Evolutionary conservation across 2,888 invertebrate species (phyloP), one percentile per base, ranked within the genome.

Genomic region (Ochropleura plecta): DNA sequence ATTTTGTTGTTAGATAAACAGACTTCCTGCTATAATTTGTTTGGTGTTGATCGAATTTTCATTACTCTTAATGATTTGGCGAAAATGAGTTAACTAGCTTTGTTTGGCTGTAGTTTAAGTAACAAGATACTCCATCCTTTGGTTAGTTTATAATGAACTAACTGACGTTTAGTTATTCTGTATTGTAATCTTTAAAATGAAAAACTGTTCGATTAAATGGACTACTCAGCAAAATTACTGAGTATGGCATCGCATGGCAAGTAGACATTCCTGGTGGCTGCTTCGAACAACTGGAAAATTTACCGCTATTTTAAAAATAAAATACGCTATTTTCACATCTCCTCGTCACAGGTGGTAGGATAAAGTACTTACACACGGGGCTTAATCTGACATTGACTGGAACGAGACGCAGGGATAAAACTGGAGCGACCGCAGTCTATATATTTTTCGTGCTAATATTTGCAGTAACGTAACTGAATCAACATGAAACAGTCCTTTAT

Each of bases 311-410:
- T 84, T 75, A 78, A 86, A 88, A 90, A 88, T 86, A 84, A 83
- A 90, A 87, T 83, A 66, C 78, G 66, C 82, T 85, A 83, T 87
- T 89, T 85, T 85, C 86, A 81, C 82, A 81, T 78, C 82, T 79
- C 85, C 73, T 79, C 80, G 90, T 87, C 91, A 90, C 92, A 92
- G 93, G 92, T 92, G 92, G 87, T 82, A 66, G 91, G 89, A 90
- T 90, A 90, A 93, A 90, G 87, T 88, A 89, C 91, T 90, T 90
- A 90, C 88, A 88, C 86, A 83, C 82, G 88, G 84, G 85, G 90
- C 88, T 93, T 92, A 92, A 90, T 89, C 89, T 91, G 91, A 92
- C 90, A 91, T 88, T 90, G 89, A 90, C 86, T 91, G 83, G 86
- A 86, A 88, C 84, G 87, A 86, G 82, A 86, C 86, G 79, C 81